These are phyloP conservation scores for Philereme vetulata DNA, from an alignment of 2,888 invertebrate genomes.

Conservation along the genomic window DNA sequence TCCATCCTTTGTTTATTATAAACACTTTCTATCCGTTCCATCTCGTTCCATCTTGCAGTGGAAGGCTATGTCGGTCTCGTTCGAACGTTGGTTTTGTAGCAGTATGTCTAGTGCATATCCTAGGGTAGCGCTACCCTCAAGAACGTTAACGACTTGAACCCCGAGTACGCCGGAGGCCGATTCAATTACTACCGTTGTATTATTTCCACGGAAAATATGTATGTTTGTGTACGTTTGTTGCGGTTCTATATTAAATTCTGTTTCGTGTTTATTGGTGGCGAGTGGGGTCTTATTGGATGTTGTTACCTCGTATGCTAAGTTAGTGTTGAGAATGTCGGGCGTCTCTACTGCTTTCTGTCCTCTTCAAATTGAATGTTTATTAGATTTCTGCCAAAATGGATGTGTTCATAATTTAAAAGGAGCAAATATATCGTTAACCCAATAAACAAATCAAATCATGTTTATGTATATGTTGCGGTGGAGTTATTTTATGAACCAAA, in stretches of 20 bases:
- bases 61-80: constrained; percentile 45
- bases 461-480: too few relatives aligned
- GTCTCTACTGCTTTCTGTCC: constrained; percentile 13
- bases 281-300: constrained; percentile 40
- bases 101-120: constrained; percentile 72
- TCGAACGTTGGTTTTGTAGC: constrained; percentile 69
- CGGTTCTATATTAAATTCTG: constrained; percentile 70
- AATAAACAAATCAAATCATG: too few relatives aligned
- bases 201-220: constrained; percentile 81
- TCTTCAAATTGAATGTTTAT: constrained; percentile 15
- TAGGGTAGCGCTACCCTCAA: constrained; percentile 61
- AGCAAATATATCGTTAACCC: not conserved
- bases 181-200: constrained; percentile 83
- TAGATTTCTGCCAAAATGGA: constrained; percentile 3
- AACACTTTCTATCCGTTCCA: constrained; percentile 70
- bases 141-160: constrained; percentile 78
- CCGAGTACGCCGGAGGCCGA: constrained; percentile 81
- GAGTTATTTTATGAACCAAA: too few relatives aligned
- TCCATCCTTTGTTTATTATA: constrained; percentile 82
- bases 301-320: constrained; percentile 31
- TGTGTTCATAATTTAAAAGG: not conserved
- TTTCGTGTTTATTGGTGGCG: constrained; percentile 44
- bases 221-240: constrained; percentile 71
- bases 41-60: constrained; percentile 47
- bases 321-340: constrained; percentile 20